Evolutionary conservation across 2,888 invertebrate species (phyloP), one percentile per base, ranked within the genome.

Genomic region (Tipula confusa): DNA sequence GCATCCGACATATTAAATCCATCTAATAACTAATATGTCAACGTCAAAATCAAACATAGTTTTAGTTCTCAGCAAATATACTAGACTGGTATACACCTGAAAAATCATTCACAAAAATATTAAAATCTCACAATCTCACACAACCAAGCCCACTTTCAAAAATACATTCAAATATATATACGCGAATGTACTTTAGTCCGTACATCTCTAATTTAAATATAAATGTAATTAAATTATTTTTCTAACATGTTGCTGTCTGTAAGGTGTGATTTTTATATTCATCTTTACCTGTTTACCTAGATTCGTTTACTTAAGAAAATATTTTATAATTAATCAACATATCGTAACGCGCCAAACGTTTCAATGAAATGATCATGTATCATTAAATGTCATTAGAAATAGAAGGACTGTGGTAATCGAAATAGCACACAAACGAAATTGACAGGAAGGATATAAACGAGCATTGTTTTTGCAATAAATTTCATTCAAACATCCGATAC

Each of bases 161-260:
- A 11, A 43, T 43, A 43, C n/a, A 36, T 36, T 9, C 7, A n/a
- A n/a, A n/a, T n/a, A n/a, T 31, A 31, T 31, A 31, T 31, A 3
- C 3, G 7, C 1, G n/a, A 24, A 24, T 64, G 64, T 64, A 64
- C 64, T 64, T 64, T 64, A 64, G 7, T 24, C 64, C 24, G 24
- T 64, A 64, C 64, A 64, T 64, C 64, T 24, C 64, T 64, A 64
- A 64, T 64, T 64, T 64, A 64, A 64, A 64, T n/a, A n/a, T 64
- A 64, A 64, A 64, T 64, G 64, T 64, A 64, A 64, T 64, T 64
- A 64, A 24, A 18, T 64, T 64, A 24, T 64, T 64, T 64, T 64
- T 64, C 64, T 64, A 64, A 24, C 64, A 24, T 24, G 64, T 64
- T 64, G n/a, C n/a, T n/a, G 64, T 64, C 64, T 64, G n/a, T n/a